Evolutionary conservation across 2,888 invertebrate species (phyloP), one percentile per base, ranked within the genome.

Genomic region (Suillia variegata): DNA sequence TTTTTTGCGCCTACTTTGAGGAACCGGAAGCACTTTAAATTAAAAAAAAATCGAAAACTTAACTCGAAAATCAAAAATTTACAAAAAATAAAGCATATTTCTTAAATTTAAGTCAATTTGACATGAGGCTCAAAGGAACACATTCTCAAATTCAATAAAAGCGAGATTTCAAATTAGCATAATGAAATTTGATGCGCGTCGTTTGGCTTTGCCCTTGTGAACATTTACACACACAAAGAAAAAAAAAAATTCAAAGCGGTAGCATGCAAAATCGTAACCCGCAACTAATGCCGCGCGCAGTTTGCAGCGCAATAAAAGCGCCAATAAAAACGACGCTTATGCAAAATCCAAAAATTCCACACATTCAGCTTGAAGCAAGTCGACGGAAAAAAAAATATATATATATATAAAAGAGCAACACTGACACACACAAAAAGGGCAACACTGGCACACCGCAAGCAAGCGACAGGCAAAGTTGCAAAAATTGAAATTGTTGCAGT

Each of bases 401-500:
- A n/a, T n/a, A 31, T 8, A 31, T 31, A 31, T 31, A 38, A 38
- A 38, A 38, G 38, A n/a, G 38, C 34, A 17, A 34, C 54, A 42
- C 21, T 15, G 21, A 33, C 33, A 22, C n/a, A 31, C 31, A 31
- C 5, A 5, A 38, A 38, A 8, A 38, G 38, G 13, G 20, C 20
- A 6, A 24, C 52, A 22, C 56, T 51, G 24, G 22, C 38, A 51
- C 34, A 21, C 52, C 12, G 31, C 26, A 17, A 20, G 21, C 10
- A 31, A 21, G 24, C 45, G n/a, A n/a, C n/a, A 12, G 24, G 45
- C 17, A 42, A 45, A n/a, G n/a, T n/a, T n/a, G n/a, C 18, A 45
- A 45, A 45, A 45, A 45, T 45, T 17, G 45, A 45, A 45, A 45
- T 18, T 45, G 45, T 45, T 24, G 47, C 51, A 58, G 34, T 59